Base-by-base conservation (phyloP, 2,797 vertebrate genomes). In the Hybognathus amarus region DNA sequence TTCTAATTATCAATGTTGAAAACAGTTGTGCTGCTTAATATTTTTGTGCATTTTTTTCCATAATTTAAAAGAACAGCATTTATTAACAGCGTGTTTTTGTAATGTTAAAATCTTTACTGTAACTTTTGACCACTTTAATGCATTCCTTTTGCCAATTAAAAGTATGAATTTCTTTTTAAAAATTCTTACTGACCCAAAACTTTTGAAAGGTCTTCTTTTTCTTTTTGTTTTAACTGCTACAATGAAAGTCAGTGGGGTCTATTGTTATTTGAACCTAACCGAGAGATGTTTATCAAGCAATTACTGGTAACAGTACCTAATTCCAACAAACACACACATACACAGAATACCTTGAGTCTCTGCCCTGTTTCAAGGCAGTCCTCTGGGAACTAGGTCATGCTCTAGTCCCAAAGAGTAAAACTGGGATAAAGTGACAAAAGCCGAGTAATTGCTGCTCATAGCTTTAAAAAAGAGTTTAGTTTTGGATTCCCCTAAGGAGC, bases 361-460 rank as follows among this genome's bases (percentile, higher is more conserved):
- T 52, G 24, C 54, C 18, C 54, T 67, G 61, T 64, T 38, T 80
- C 52, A 59, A 22, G 38, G 79, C 67, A 47, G 20, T 75, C 63
- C 36, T 42, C 42, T 56, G 47, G 33, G 47, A 75, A 67, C 30
- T 68, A 36, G 47, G 47, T 74, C 50, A 83, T 42, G 47, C 64
- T 82, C 9, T 11, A 50, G 56, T 74, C 63, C 50, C 63, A 56
- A 76, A 56, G 63, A 76, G 47, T 47, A 67, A 83, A 76, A 76
- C 45, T 77, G 24, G 45, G 15, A 54, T 54, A 18, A 75, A 75
- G 11, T 66, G 42, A 66, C 70, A 80, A 73, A 81, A 63, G 42
- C 40, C n/a, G 69, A n/a, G 45, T 66, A 75, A 74, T 75, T 66
- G 61, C 45, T 66, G 27, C 38, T 68, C 38, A 40, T 59, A 63